Conservation (phyloP, 23 tunicate genomes). For the Ascidia mentula region DNA sequence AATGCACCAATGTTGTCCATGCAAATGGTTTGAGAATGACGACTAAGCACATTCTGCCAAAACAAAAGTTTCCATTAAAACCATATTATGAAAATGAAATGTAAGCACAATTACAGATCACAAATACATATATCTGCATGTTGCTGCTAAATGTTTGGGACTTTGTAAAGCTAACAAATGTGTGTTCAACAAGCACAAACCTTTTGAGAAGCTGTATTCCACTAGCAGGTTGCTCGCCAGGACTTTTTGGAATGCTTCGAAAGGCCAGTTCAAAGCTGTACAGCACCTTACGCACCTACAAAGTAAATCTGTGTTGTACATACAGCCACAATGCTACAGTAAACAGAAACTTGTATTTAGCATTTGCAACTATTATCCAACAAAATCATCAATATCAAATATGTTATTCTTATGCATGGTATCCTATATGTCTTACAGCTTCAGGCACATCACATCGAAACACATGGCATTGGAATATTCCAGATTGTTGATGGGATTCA, state of each 20-base stretch:
- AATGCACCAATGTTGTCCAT: no score
- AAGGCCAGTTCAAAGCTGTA: slow-evolving; percentile 72
- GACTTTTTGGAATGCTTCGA: slow-evolving; percentile 70
- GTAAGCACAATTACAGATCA: not conserved
- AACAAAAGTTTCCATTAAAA: no score
- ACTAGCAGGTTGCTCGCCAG: slow-evolving; percentile 18
- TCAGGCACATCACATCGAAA: slow-evolving; percentile 85
- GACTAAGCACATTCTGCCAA: no score
- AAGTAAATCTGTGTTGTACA: no score
- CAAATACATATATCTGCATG: not conserved
- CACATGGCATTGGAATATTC: slow-evolving; percentile 84
- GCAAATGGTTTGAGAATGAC: no score
- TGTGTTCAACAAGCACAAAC: no score
- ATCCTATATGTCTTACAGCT: slow-evolving; percentile 58
- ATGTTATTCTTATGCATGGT: no score
- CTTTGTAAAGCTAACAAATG: no score
- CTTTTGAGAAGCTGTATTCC: slow-evolving; percentile 14
- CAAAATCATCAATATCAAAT: no score
- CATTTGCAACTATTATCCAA: not conserved
- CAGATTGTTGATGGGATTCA: slow-evolving; percentile 64
- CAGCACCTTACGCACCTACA: slow-evolving; percentile 79
- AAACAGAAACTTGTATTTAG: not conserved
- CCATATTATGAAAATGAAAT: not conserved
- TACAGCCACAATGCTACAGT: not conserved
- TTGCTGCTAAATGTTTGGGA: not conserved